Evolutionary conservation across 2,888 invertebrate species (phyloP).

Genomic region (Archaeoteleia sp.): DNA sequence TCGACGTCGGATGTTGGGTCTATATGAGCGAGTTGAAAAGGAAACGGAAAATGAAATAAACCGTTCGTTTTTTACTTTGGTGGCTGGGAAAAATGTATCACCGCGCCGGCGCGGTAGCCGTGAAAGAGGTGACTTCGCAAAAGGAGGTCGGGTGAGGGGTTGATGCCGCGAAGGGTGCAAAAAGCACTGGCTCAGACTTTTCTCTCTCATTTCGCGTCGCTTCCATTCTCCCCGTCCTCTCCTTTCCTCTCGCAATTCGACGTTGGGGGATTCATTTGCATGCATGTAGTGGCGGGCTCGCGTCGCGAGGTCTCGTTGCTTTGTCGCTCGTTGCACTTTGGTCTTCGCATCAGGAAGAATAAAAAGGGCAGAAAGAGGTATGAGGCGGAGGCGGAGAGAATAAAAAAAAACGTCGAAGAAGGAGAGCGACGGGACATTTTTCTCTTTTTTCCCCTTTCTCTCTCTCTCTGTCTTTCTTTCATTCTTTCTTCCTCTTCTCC

Average conservation of each 20-base stretch:
- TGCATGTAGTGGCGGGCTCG: conserved; percentile 16
- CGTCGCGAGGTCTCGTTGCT: conserved; percentile 23
- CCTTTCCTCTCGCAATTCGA: conserved; percentile 9
- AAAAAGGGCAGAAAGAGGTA: conserved; percentile 17
- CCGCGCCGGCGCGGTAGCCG: conserved; percentile 18
- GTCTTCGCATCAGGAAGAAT: conserved; percentile 30
- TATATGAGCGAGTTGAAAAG: neutral
- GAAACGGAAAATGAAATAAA: neutral
- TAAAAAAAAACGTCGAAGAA: conserved; percentile 28
- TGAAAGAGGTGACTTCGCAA: conserved; percentile 14
- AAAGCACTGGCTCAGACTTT: no score
- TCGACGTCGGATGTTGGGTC: neutral
- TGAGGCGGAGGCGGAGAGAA: conserved; percentile 13
- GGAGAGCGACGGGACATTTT: conserved; percentile 35
- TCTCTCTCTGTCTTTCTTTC: conserved; percentile 31
- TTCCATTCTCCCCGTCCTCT: no score
- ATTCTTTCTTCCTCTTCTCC: conserved; percentile 4
- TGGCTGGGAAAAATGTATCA: conserved; percentile 15
- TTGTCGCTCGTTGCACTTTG: conserved; percentile 50
- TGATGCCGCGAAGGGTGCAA: neutral
- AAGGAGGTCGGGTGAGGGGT: no score
- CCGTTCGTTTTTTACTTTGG: neutral
- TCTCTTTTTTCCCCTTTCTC: conserved; percentile 17
- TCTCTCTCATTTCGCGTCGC: conserved; percentile 1
- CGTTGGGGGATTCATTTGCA: conserved; percentile 27